phyloP scores from a whole-genome alignment of 92 coral and sea anemone genomes.

The Desmophyllum pertusum region DNA sequence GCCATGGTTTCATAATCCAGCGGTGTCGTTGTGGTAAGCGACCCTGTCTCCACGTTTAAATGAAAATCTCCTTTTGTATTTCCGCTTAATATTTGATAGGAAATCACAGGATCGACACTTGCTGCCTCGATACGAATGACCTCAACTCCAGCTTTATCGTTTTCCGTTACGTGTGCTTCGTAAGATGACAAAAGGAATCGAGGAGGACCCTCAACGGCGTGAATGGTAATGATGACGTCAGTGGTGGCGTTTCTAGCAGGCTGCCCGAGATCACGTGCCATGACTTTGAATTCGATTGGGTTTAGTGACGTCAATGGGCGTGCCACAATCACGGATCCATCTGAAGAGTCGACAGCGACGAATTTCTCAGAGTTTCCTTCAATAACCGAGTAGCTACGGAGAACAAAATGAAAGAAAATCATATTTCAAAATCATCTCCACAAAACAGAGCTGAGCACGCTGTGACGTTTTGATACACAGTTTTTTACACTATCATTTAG shows the following conservation, averaged over 20 bases:
- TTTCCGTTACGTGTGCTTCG: slow-evolving; percentile 69
- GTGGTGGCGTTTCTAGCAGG: slow-evolving; percentile 68
- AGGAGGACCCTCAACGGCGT: slow-evolving; percentile 83
- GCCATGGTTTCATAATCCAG: slow-evolving; percentile 80
- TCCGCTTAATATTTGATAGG: slow-evolving; percentile 68
- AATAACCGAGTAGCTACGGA: slow-evolving; percentile 57
- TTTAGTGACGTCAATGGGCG: slow-evolving; percentile 60
- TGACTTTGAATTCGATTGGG: slow-evolving; percentile 62
- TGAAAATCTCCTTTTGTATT: slow-evolving; percentile 67
- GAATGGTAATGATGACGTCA: slow-evolving; percentile 56
- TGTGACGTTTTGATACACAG: neutral
- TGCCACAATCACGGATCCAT: slow-evolving; percentile 64
- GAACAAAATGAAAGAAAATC: neutral
- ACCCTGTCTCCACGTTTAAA: slow-evolving; percentile 75
- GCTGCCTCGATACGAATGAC: slow-evolving; percentile 71
- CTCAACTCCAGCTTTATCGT: slow-evolving; percentile 61
- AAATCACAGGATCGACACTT: slow-evolving; percentile 79
- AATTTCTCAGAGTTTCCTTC: slow-evolving; percentile 56
- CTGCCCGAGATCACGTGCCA: slow-evolving; percentile 89
- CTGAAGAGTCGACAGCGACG: slow-evolving; percentile 58
- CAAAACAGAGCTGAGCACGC: neutral
- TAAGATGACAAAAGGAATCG: slow-evolving; percentile 68
- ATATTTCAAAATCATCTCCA: neutral
- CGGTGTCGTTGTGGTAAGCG: slow-evolving; percentile 62
- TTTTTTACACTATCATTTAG: neutral